Conservation (phyloP, 2,797 vertebrate species). For the Enteromius anoplus region DNA sequence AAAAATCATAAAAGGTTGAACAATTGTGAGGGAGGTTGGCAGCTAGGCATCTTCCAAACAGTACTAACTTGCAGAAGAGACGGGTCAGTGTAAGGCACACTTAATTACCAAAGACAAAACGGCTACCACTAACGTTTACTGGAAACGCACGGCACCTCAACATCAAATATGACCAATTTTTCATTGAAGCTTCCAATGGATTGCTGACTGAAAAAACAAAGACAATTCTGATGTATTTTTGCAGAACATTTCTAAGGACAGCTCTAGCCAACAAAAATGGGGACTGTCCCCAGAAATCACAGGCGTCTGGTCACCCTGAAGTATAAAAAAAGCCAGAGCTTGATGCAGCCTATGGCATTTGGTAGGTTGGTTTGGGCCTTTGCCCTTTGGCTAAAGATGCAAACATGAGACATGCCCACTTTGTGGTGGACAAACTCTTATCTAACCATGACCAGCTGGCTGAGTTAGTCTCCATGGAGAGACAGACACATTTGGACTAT, state of each 20-base stretch:
- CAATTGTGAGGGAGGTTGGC: background rate
- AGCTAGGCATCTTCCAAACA: background rate
- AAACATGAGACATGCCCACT: constrained; percentile 34
- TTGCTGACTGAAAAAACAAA: background rate
- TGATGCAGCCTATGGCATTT: constrained; percentile 41
- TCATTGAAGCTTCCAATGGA: background rate
- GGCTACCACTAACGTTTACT: background rate
- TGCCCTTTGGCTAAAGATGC: constrained; percentile 49
- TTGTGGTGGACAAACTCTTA: constrained; percentile 45
- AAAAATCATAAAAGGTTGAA: background rate
- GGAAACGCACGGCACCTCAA: background rate
- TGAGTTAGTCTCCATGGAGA: constrained; percentile 41
- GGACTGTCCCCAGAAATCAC: background rate
- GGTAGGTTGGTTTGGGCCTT: constrained; percentile 26
- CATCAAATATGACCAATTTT: background rate
- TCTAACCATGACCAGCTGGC: constrained; percentile 45
- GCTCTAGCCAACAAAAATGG: background rate
- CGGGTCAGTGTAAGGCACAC: background rate
- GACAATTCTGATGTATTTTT: background rate
- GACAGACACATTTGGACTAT: constrained; percentile 47
- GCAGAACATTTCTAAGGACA: constrained; percentile 16
- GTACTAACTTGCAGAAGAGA: background rate
- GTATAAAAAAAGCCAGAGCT: background rate
- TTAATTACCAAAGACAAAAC: background rate
- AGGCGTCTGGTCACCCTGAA: background rate